Conservation (phyloP, 2,113 vertebrate species). For the Apteryx mantelli region DNA sequence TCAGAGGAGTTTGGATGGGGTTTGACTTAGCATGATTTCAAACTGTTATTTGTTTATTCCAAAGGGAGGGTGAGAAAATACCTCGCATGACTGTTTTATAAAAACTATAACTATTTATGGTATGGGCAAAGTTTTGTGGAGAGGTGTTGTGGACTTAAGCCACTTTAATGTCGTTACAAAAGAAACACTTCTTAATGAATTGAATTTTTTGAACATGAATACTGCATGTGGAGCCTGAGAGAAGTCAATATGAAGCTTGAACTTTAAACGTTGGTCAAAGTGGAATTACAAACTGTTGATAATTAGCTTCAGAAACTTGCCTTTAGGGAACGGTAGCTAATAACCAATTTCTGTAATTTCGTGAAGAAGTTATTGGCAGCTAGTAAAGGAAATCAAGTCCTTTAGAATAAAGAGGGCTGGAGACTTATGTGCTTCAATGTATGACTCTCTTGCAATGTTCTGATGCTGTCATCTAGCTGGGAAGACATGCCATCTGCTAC, state of each 20-base stretch:
- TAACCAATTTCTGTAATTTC: conserved; percentile 12
- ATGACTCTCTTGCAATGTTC: not conserved
- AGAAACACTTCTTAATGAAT: too few species aligned
- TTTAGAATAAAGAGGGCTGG: not conserved
- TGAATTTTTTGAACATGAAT: not conserved
- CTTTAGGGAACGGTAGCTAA: not conserved
- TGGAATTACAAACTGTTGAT: not conserved
- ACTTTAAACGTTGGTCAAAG: not conserved
- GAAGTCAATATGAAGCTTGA: not conserved
- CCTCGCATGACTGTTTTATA: not conserved
- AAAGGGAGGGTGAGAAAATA: not conserved
- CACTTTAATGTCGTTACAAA: not conserved
- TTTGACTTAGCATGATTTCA: not conserved
- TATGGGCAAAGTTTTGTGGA: not conserved
- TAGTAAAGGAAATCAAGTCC: not conserved
- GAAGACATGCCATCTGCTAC: conserved; percentile 15
- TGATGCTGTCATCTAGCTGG: not conserved
- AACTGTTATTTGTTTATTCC: not conserved
- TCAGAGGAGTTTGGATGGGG: not conserved
- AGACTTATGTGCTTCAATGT: not conserved
- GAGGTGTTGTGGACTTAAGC: not conserved
- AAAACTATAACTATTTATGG: not conserved
- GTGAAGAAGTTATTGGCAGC: not conserved
- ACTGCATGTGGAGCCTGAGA: not conserved
- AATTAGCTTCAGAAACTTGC: not conserved